Evolutionary conservation across 2,113 vertebrate species (phyloP).

Genomic region (Fregetta grallaria): DNA sequence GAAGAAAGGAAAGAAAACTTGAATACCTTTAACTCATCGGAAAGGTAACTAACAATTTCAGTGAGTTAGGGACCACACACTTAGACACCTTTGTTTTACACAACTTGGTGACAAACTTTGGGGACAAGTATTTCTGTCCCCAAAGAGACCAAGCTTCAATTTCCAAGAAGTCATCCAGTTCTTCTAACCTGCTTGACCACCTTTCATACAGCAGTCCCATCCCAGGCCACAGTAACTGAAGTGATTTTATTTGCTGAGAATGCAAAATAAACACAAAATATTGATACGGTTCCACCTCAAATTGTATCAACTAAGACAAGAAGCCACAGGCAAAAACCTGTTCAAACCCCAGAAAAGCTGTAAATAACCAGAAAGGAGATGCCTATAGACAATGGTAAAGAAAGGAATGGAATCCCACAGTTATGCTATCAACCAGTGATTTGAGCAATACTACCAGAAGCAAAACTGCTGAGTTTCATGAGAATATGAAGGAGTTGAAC

Average conservation of each 20-base stretch:
- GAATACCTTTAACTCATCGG: accelerated
- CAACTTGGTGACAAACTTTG: background rate
- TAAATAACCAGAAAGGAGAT: background rate
- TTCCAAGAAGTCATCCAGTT: background rate
- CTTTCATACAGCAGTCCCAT: background rate
- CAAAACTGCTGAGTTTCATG: background rate
- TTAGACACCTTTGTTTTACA: background rate
- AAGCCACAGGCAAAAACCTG: background rate
- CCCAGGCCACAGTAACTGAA: background rate
- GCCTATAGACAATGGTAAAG: background rate
- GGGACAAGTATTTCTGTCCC: background rate
- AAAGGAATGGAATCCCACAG: background rate
- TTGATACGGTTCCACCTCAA: background rate
- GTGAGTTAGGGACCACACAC: background rate
- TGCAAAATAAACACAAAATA: background rate
- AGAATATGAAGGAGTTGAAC: background rate
- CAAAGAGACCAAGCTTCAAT: background rate
- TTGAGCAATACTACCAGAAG: background rate
- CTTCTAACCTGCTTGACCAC: background rate
- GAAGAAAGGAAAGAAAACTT: background rate
- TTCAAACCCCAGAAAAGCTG: background rate
- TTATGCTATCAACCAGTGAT: background rate
- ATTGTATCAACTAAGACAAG: background rate
- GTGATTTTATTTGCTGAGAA: background rate
- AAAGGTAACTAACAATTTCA: background rate